phyloP scores from a whole-genome alignment of 2,888 invertebrate genomes.

The Mantis religiosa region DNA sequence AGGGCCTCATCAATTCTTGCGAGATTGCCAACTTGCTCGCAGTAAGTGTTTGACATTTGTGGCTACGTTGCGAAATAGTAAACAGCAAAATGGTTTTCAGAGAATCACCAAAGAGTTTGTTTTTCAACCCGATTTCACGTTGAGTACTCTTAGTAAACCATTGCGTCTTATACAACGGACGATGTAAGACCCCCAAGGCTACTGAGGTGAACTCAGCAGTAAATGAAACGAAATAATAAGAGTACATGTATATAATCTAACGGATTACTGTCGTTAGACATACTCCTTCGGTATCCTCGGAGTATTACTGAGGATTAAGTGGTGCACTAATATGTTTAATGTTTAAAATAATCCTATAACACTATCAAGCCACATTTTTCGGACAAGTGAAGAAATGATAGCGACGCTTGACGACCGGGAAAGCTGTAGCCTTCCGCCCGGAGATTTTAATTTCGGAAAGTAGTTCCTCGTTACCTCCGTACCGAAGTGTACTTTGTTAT shows the following conservation, averaged over 20 bases:
- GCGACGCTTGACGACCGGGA: conserved; percentile 22
- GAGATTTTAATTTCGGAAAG: conserved; percentile 33
- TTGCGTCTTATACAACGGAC: background rate
- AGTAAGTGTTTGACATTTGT: conserved; percentile 12
- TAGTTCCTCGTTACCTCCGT: conserved; percentile 31
- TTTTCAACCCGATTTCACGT: background rate
- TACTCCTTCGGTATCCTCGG: background rate
- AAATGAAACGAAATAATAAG: background rate
- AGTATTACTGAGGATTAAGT: background rate
- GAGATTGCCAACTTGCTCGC: conserved; percentile 14
- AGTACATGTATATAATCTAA: background rate
- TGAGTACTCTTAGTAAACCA: background rate
- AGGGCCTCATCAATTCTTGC: conserved; percentile 12
- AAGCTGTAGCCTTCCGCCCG: conserved; percentile 32
- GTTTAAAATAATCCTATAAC: background rate
- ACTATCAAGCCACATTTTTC: conserved; percentile 15
- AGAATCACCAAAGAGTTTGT: background rate
- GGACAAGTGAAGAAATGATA: conserved; percentile 23
- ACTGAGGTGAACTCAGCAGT: conserved; percentile 14
- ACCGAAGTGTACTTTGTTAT: conserved; percentile 31
- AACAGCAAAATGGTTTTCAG: background rate
- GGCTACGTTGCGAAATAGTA: conserved; percentile 7
- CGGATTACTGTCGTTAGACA: background rate
- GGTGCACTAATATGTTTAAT: background rate
- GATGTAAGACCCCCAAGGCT: background rate